Percentiles rank a stretch among this genome's conserved stretches.
These are phyloP conservation scores for Suillia variegata DNA, from an alignment of 2,888 invertebrate genomes.

Conservation along the genomic window DNA sequence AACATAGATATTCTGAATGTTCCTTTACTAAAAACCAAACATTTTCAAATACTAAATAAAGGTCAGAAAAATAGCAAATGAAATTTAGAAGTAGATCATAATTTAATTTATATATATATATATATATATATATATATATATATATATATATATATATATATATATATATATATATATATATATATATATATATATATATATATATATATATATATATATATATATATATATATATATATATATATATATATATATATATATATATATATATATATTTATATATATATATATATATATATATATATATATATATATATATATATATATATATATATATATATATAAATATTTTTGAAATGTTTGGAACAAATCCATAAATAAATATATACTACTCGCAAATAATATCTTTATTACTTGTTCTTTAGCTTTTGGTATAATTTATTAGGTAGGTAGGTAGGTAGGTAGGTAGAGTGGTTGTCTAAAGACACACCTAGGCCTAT, in stretches of 20 bases:
- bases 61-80: no score
- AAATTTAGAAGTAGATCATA: no score
- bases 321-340: conserved; percentile 18
- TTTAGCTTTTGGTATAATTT: no score
- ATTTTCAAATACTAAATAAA: no score
- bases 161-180: conserved; percentile 17
- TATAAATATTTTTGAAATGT: conserved; percentile 12
- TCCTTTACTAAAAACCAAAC: no score
- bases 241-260: conserved; percentile 20
- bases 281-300: conserved; percentile 17
- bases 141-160: conserved; percentile 15
- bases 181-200: conserved; percentile 17
- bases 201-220: conserved; percentile 17
- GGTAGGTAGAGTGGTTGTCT: no score
- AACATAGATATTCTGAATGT: no score
- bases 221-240: conserved; percentile 17
- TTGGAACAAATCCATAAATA: no score
- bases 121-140: conserved; percentile 13
- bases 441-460: no score
- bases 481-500: no score
- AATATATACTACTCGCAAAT: no score
- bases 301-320: conserved; percentile 17
- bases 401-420: no score
- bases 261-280: conserved; percentile 21
- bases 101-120: conserved; percentile 6